These are phyloP conservation scores for Picus viridis DNA, from an alignment of 2,797 vertebrate species.

Conservation along the genomic window DNA sequence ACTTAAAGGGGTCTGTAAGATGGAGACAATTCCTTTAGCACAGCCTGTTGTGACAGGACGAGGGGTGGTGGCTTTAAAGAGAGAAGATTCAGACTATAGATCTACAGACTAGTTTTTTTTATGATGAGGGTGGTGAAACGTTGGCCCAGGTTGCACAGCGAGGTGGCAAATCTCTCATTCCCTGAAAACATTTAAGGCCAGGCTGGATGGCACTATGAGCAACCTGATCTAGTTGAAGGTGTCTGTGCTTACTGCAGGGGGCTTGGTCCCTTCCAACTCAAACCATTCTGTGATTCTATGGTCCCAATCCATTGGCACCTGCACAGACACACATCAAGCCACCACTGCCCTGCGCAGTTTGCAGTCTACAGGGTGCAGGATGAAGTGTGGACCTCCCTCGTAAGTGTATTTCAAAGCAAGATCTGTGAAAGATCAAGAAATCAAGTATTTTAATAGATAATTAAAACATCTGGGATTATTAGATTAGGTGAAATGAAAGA, in stretches of 20 bases:
- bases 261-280: background rate
- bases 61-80: background rate
- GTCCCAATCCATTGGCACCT: background rate
- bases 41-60: background rate
- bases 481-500: background rate
- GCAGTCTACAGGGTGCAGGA: background rate
- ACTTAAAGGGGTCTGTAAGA: background rate
- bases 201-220: background rate
- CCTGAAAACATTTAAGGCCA: background rate
- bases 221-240: background rate
- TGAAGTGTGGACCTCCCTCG: background rate
- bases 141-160: background rate
- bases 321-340: background rate
- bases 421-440: background rate
- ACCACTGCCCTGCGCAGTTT: rapidly evolving
- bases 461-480: background rate
- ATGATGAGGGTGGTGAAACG: background rate
- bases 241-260: background rate
- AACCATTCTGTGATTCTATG: too few relatives aligned
- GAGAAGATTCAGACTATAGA: background rate
- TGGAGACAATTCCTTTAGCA: background rate
- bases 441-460: background rate
- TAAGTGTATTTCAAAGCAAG: background rate
- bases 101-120: background rate
- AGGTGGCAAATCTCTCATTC: background rate